Evolutionary conservation across 37 sponge, comb jelly and placozoan species (phyloP).

Genomic region (Halisarca cf. caerulea): DNA sequence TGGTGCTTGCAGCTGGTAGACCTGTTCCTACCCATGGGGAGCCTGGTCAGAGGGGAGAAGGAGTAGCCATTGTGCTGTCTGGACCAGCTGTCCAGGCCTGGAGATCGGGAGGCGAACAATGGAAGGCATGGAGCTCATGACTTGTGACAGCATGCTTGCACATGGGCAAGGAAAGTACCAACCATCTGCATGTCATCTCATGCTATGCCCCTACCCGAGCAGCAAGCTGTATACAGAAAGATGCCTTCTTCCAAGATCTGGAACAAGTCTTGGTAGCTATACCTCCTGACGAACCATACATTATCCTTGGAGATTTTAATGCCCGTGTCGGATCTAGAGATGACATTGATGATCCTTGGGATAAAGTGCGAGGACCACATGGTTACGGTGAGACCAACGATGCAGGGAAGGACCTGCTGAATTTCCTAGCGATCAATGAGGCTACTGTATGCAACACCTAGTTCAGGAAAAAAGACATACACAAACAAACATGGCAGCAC

Average conservation of each 20-base stretch:
- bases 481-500: constrained; percentile 41
- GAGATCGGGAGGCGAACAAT: constrained; percentile 14
- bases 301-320: constrained; percentile 30
- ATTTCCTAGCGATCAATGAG: constrained; percentile 30
- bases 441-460: constrained; percentile 47
- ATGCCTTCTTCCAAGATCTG: constrained; percentile 7
- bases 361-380: constrained; percentile 25
- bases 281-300: constrained; percentile 14
- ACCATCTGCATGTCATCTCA: background rate
- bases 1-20: constrained; percentile 29
- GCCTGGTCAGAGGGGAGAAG: constrained; percentile 1
- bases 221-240: constrained; percentile 13
- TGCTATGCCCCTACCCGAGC: constrained; percentile 15
- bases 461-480: constrained; percentile 43
- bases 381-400: no score
- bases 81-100: constrained; percentile 9
- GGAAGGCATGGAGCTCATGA: constrained; percentile 28
- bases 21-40: background rate
- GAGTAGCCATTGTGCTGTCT: constrained; percentile 24
- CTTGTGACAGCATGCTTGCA: background rate
- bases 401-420: constrained; percentile 33
- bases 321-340: constrained; percentile 30
- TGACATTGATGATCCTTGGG: constrained; percentile 28
- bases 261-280: constrained; percentile 23
- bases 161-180: background rate